Conservation (phyloP, 2,113 vertebrate genomes). For the Todiramphus saurophagus region DNA sequence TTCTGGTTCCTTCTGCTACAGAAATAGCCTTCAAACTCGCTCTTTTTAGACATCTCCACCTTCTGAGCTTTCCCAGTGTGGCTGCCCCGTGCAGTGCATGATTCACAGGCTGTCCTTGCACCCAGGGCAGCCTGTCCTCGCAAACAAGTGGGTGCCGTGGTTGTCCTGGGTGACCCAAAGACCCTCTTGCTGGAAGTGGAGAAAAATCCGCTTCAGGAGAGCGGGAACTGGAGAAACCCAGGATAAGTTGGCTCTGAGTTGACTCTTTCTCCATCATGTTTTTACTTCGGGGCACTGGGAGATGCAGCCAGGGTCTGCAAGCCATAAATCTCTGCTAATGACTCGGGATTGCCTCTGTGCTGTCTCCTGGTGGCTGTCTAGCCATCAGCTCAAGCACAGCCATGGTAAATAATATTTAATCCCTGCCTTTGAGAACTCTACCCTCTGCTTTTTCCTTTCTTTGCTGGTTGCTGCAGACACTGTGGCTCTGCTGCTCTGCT, state of each 20-base stretch:
- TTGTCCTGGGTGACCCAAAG: not conserved
- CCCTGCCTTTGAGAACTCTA: not conserved
- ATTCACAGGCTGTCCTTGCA: not conserved
- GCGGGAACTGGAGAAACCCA: not conserved
- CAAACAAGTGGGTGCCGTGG: rapidly evolving
- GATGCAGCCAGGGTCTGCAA: not conserved
- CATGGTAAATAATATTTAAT: not conserved
- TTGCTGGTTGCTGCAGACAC: not conserved
- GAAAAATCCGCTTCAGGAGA: not conserved
- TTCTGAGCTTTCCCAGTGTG: not conserved
- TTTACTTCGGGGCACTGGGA: not conserved
- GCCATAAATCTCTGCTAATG: not conserved
- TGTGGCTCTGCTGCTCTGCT: not conserved
- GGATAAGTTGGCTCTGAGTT: rapidly evolving
- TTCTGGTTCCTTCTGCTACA: not conserved
- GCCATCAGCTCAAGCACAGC: not conserved
- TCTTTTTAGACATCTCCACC: not conserved
- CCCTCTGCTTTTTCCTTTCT: not conserved
- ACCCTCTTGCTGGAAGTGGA: not conserved
- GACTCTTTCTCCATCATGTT: rapidly evolving
- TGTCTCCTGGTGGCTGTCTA: not conserved
- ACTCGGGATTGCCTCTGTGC: not conserved
- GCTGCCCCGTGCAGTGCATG: rapidly evolving
- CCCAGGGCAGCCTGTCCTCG: not conserved
- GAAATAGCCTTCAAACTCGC: not conserved